Conservation (phyloP, 92 coral and sea anemone genomes). For the Phenganax marumi region DNA sequence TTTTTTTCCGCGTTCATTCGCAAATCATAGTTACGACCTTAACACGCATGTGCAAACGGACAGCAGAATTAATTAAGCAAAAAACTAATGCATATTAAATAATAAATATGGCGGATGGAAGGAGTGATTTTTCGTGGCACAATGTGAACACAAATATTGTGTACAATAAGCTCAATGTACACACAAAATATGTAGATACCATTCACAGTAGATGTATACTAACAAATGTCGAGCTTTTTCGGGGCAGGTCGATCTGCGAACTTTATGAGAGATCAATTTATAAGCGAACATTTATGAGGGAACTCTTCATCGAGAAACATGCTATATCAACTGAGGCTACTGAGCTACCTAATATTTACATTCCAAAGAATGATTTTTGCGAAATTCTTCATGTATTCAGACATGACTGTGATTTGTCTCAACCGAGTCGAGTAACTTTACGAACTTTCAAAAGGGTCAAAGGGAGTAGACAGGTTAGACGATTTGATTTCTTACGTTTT, state of each 20-base stretch:
- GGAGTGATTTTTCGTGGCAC: not conserved
- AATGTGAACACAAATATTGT: not conserved
- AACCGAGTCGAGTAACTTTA: no score
- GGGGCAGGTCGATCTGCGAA: not conserved
- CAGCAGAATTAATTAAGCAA: not conserved
- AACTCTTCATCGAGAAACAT: slow-evolving; percentile 32
- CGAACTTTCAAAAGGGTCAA: no score
- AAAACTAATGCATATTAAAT: no score
- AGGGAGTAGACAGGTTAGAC: no score
- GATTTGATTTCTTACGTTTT: no score
- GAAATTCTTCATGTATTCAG: not conserved
- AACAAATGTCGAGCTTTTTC: not conserved
- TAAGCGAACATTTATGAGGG: slow-evolving; percentile 35
- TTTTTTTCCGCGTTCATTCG: not conserved
- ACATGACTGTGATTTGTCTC: not conserved
- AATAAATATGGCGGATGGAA: no score
- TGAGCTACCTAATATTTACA: not conserved
- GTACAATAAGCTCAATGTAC: no score
- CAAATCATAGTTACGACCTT: not conserved
- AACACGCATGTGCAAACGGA: not conserved
- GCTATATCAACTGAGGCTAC: slow-evolving; percentile 26
- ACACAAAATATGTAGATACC: not conserved
- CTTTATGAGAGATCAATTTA: slow-evolving; percentile 23
- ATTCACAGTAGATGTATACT: not conserved
- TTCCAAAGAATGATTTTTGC: not conserved